Evolutionary conservation across 2,888 invertebrate genomes (phyloP), one percentile per base, ranked within the genome.

Genomic region (Phymatocera aterrima): DNA sequence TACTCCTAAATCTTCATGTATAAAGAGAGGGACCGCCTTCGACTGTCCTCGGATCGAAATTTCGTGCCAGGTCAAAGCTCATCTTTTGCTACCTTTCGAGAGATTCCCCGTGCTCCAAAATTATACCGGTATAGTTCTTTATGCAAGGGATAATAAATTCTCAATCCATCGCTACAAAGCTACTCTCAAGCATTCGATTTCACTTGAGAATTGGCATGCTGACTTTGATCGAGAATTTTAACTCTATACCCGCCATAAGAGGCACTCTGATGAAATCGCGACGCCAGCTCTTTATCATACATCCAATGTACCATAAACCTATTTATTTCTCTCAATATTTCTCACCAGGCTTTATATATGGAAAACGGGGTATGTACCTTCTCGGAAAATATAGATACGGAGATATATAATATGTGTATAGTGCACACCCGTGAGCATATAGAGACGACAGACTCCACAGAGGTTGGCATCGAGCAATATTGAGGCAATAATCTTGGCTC

Each of bases 401-500:
- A 37, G 31, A 15, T 31, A n/a, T 37, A n/a, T 10, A 4, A 12
- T 34, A 21, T 18, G 2, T 15, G 28, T 34, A 18, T 31, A 18
- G 37, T n/a, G 18, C 18, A 34, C 37, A 37, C 18, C 37, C 46
- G 21, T 37, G 61, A 24, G 61, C 6, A 12, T 37, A 64, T 64
- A 64, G 8, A 64, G 61, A 64, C 34, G 61, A 64, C 60, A 61
- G 61, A 68, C 46, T 48, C 85, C 83, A 83, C 85, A 85, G 84
- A 85, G 85, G 82, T 85, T 85, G 85, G 85, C 86, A 87, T 87
- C 85, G 85, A 82, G 86, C 87, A 88, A 89, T 89, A 90, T 90
- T 86, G 88, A 88, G 87, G 89, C 88, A 89, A 88, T 89, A 89
- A 89, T 88, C 88, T 85, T 85, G 84, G 82, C 83, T 83, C 78